phyloP scores from a whole-genome alignment of 2,888 invertebrate species.

The Coleophora flavipennella region DNA sequence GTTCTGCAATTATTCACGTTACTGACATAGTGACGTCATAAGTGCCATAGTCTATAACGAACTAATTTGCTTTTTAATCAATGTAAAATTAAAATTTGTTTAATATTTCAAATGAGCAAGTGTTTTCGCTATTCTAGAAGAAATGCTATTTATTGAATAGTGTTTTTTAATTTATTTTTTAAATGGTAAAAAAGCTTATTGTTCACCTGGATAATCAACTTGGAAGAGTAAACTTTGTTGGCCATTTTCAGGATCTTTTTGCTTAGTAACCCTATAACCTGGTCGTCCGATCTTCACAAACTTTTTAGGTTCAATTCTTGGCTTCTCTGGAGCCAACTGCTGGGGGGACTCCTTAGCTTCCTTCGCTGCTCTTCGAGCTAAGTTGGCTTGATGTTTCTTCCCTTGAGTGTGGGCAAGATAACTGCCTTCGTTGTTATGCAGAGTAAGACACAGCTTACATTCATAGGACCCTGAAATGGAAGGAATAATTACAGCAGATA shows the following conservation, averaged over 20 bases:
- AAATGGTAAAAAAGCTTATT: constrained; percentile 2
- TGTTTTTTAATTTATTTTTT: no score
- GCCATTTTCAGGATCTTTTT: constrained; percentile 93
- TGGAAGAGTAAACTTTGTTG: constrained; percentile 98
- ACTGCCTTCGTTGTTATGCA: constrained; percentile 99
- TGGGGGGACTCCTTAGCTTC: constrained; percentile 98
- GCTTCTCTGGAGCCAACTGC: constrained; percentile 94
- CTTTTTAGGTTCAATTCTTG: constrained; percentile 97
- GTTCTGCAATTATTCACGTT: no score
- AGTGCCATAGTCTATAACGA: no score
- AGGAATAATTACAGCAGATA: neutral
- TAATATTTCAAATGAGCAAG: no score
- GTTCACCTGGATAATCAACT: constrained; percentile 87
- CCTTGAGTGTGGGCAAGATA: constrained; percentile 99
- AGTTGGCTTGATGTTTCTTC: constrained; percentile 99
- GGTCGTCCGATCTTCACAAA: constrained; percentile 99
- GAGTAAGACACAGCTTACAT: constrained; percentile 97
- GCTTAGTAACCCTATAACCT: constrained; percentile 98
- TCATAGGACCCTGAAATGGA: constrained; percentile 87
- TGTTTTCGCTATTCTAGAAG: no score
- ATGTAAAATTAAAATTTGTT: no score
- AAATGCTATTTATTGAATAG: no score
- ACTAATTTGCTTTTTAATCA: no score
- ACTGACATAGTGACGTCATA: no score
- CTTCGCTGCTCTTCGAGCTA: constrained; percentile 97